Base-by-base conservation (phyloP, 2,888 invertebrate genomes). In the Steinernema carpocapsae region DNA sequence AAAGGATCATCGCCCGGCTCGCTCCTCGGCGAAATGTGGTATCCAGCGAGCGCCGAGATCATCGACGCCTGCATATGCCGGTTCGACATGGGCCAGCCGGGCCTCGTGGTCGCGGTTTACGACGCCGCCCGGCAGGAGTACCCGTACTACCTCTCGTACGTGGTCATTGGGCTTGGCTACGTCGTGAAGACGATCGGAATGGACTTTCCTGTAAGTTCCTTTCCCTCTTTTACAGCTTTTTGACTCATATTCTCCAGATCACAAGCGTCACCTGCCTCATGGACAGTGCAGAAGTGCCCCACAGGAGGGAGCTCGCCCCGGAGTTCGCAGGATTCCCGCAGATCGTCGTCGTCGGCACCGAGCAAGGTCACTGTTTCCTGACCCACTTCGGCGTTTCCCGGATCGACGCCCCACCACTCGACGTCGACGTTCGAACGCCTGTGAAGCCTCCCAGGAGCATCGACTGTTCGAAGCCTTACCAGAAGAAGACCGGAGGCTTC, bases 11-110 rank as follows among this genome's bases (percentile, higher is more conserved):
- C 56, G 22, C 6, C 24, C 12, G 64, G 64, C 64, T 29, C 24
- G 6, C 26, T 24, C 10, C 29, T 64, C 64, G 64, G 64, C 24
- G 29, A 29, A 17, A 19, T 64, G 12, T 64, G 64, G 64, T 64
- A 29, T n/a, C 64, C 64, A 3, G 64, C 64, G 32, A 64, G 32
- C 17, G 64, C 64, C 14, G 32, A 64, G 19, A n/a, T 64, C 37
- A 29, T 64, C 32, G 64, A 64, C 64, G 64, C 64, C 17, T 64
- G 64, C 19, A 32, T 64, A 12, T 64, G 64, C 64, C 29, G 64
- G 4, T 64, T 64, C 29, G 64, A 64, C 29, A 32, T 32, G 2
- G 64, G 64, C 7, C 64, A 64, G 29, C 64, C 32, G 10, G 64
- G 64, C 1, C 29, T 64, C 3, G 64, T 64, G 2, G 37, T 64